A percentile compares a stretch with the other conserved stretches of the same genome.
These are phyloP conservation scores for Albula goreensis DNA, from an alignment of 2,113 vertebrate species.

Conservation along the genomic window DNA sequence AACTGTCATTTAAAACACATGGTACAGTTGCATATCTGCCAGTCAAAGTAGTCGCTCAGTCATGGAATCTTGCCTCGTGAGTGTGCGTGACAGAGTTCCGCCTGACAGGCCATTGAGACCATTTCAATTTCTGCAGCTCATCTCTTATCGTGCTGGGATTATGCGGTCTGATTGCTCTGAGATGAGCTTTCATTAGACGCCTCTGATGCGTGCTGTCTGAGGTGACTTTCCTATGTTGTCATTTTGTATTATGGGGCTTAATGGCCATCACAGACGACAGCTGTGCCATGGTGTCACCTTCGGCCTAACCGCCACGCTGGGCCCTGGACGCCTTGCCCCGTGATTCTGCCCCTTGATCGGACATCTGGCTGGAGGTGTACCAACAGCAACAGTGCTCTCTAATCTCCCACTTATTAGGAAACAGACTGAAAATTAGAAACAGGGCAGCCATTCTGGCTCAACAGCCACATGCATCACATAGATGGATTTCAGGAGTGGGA, in stretches of 20 bases:
- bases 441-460: background rate
- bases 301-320: background rate
- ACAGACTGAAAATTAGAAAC: background rate
- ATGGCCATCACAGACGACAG: background rate
- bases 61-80: background rate
- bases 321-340: background rate
- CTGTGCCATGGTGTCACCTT: background rate
- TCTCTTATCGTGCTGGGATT: background rate
- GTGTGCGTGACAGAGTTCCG: background rate
- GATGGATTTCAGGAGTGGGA: background rate
- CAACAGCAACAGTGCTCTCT: background rate
- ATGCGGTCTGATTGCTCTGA: background rate
- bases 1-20: too few species aligned
- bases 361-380: background rate
- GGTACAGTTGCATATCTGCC: background rate
- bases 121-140: background rate
- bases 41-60: background rate
- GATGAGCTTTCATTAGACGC: background rate
- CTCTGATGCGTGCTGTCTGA: background rate
- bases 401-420: background rate
- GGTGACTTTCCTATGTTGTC: conserved; percentile 3
- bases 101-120: background rate
- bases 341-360: background rate
- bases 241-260: background rate
- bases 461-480: background rate